Base-by-base conservation (phyloP, 2,113 vertebrate species). In the Fukomys damarensis region DNA sequence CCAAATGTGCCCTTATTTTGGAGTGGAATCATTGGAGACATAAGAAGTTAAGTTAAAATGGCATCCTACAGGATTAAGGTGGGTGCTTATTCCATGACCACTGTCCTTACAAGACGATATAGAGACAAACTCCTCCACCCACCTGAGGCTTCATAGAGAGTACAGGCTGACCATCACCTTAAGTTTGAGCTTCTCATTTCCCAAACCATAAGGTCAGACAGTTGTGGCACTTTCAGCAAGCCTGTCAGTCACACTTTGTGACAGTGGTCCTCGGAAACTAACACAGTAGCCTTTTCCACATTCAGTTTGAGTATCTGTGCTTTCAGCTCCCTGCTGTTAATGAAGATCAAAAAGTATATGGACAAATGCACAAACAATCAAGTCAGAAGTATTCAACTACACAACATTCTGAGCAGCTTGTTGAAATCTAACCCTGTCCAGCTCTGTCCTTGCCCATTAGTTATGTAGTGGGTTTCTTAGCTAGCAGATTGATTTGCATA, bases 1-100 rank as follows among this genome's bases (percentile, higher is more conserved):
- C 2, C n/a, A 19, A 80, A 30, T 68, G 30, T 70, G 24, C 56
- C n/a, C n/a, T 92, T 88, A 77, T 70, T 91, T 95, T 61, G n/a
- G 65, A 56, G 76, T 13, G 8, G 17, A 43, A 5, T 84, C 43
- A 70, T 16, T 90, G 8, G 0, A 43, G 20, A 32, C 49, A 13
- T 77, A 68, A 32, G 54, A 66, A 63, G 28, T 54, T 81, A 65
- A 24, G 10, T 83, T 93, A n/a, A 54, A 49, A 86, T 89, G 35
- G 22, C 5, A 12, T 95, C n/a, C 17, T 63, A 22, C 1, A 65
- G 35, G 30, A 77, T 22, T 84, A 41, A 13, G 6, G 20, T 46
- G 12, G 4, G 5, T n/a, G 4, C 2, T 70, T 68, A 28, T 43
- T 58, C 24, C 5, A 3, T 24, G 63, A 43, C 28, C 79, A 12